These are phyloP conservation scores for Beaufortia kweichowensis DNA, from an alignment of 2,113 vertebrate genomes.

Conservation along the genomic window DNA sequence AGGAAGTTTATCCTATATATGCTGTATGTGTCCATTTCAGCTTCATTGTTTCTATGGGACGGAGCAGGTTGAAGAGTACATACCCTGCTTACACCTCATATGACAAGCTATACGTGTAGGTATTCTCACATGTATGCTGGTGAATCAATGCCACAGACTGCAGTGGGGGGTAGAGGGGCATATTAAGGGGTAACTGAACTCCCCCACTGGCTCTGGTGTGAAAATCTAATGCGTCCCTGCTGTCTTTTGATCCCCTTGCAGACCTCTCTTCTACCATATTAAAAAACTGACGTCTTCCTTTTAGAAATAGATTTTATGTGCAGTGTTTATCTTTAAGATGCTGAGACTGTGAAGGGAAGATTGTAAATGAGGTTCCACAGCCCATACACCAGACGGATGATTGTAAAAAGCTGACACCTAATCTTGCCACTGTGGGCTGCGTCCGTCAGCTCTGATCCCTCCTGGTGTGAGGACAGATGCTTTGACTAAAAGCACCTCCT, in stretches of 20 bases:
- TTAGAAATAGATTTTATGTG: conserved; percentile 71
- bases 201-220: conserved; percentile 72
- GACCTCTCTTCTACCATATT: conserved; percentile 67
- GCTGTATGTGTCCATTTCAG: conserved; percentile 65
- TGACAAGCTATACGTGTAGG: conserved; percentile 69
- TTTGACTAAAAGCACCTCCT: conserved; percentile 55
- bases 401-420: conserved; percentile 63
- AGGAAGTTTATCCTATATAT: conserved; percentile 24
- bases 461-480: conserved; percentile 59
- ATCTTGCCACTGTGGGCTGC: conserved; percentile 61
- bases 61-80: conserved; percentile 73
- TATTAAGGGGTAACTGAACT: conserved; percentile 77
- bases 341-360: conserved; percentile 11
- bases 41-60: conserved; percentile 75
- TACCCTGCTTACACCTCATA: conserved; percentile 57
- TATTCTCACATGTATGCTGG: conserved; percentile 76
- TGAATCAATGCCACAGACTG: conserved; percentile 66
- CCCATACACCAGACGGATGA: conserved; percentile 62
- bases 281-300: conserved; percentile 69
- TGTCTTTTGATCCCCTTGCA: conserved; percentile 35
- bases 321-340: conserved; percentile 63
- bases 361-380: conserved; percentile 37
- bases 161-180: conserved; percentile 66
- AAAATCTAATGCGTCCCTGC: conserved; percentile 67
- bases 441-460: conserved; percentile 63